Evolutionary conservation across 2,888 invertebrate genomes (phyloP), one percentile per base, ranked within the genome.

Genomic region (Chrysolina americana): DNA sequence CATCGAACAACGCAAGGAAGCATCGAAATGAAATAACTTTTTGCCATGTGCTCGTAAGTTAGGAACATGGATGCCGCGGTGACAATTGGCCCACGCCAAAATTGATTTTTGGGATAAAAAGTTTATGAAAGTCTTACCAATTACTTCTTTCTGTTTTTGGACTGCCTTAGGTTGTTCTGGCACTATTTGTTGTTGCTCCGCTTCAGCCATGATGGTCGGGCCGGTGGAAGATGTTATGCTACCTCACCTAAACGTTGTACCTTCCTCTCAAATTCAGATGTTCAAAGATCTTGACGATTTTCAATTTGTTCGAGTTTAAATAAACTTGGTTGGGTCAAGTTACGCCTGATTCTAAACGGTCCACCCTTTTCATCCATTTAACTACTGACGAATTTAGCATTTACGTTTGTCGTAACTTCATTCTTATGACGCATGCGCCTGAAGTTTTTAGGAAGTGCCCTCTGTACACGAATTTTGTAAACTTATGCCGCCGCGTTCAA

Each of bases 151-250:
- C 90, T 93, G 90, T 92, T 93, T 89, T 90, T 92, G 90, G 92
- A 91, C 91, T 86, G 90, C 90, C 85, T 87, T 85, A 83, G 86
- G 89, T 89, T 92, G 89, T 85, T 86, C 86, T 89, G 89, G 74
- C 75, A 72, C 74, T 72, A 68, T 89, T 90, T 92, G 89, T 89
- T 91, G 91, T 90, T 92, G 92, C 89, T 93, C 96, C 92, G 96
- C 94, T 94, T 97, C 97, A 94, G 96, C 96, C 97, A 97, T 97
- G 82, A 81, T 85, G 84, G 82, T 85, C 80, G 92, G 92, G 91
- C 92, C 91, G 92, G 92, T 91, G 92, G 92, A 89, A 92, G 92
- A 92, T 92, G 92, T 92, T 92, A 91, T 91, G 92, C 93, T 91
- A 91, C 92, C 92, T 91, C 91, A 92, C 91, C 92, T 90, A 89